A percentile compares a stretch with the other conserved stretches of the same genome.
Evolutionary conservation across 1,140 invertebrate species (phyloP).

Genomic region (Drosophila varians): DNA sequence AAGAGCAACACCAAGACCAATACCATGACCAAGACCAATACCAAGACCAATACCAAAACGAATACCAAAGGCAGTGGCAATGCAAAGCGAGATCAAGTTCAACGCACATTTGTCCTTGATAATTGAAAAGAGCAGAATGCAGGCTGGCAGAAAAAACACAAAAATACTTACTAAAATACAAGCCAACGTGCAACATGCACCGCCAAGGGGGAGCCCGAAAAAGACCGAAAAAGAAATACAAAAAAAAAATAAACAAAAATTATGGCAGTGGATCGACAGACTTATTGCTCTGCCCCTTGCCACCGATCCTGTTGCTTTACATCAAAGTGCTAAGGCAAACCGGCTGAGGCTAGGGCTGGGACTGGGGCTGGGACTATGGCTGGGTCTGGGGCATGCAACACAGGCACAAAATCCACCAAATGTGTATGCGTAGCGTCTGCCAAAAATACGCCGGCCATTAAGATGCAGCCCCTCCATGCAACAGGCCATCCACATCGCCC

Average conservation of each 20-base stretch:
- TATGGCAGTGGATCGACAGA: constrained; percentile 80
- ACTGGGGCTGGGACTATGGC: not conserved
- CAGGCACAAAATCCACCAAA: constrained; percentile 43
- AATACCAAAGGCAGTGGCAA: constrained; percentile 19
- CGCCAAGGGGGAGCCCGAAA: constrained; percentile 63
- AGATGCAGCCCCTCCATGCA: constrained; percentile 40
- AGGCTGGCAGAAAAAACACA: constrained; percentile 24
- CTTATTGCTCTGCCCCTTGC: constrained; percentile 57
- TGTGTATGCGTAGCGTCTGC: constrained; percentile 79
- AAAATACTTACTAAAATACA: not conserved
- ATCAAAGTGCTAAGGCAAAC: constrained; percentile 49
- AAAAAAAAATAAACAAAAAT: constrained; percentile 74
- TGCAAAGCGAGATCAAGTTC: constrained; percentile 81
- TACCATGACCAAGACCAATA: not conserved
- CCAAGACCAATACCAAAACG: not conserved
- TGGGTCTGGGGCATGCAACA: not conserved
- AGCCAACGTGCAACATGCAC: not conserved
- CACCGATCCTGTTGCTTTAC: constrained; percentile 12
- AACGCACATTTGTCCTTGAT: constrained; percentile 82
- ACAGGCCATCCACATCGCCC: constrained; percentile 7
- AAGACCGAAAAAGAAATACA: constrained; percentile 61
- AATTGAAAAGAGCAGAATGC: constrained; percentile 48
- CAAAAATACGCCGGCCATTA: constrained; percentile 77
- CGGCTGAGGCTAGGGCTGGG: constrained; percentile 38
- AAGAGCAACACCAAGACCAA: constrained; percentile 8